A percentile compares a stretch with the other conserved stretches of the same genome.
phyloP scores from a whole-genome alignment of 2,797 vertebrate species.

The Gadopsis marmoratus region DNA sequence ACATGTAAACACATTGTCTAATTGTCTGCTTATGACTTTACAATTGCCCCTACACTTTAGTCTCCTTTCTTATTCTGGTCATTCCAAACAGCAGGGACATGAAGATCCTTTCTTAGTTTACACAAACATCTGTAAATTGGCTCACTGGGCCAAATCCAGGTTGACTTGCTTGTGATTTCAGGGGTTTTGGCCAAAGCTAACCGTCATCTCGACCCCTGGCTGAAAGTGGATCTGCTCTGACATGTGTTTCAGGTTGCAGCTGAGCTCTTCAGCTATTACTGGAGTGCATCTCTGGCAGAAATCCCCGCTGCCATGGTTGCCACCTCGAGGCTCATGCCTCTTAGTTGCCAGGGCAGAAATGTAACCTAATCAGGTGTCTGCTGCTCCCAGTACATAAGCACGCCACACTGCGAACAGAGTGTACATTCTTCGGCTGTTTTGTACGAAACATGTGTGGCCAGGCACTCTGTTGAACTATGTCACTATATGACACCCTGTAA shows the following conservation, averaged over 20 bases:
- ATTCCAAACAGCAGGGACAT: neutral
- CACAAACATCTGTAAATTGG: constrained; percentile 12
- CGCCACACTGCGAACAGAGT: constrained; percentile 38
- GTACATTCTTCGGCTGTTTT: constrained; percentile 30
- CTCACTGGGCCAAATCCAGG: constrained; percentile 35
- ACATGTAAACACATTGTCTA: constrained; percentile 18
- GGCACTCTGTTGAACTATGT: constrained; percentile 3
- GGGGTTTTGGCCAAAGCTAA: constrained; percentile 46
- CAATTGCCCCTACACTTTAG: neutral
- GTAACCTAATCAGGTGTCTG: constrained; percentile 80
- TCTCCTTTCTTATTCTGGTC: neutral
- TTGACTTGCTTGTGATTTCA: constrained; percentile 43
- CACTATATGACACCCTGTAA: constrained; percentile 18
- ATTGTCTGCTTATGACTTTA: neutral
- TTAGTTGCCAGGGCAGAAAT: constrained; percentile 80
- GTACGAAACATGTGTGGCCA: constrained; percentile 28
- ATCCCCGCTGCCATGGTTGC: constrained; percentile 76
- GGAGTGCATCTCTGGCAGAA: constrained; percentile 74
- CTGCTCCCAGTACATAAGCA: constrained; percentile 52
- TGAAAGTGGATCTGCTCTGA: constrained; percentile 74
- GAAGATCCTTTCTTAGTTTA: neutral
- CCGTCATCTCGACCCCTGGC: constrained; percentile 41
- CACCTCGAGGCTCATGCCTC: constrained; percentile 74
- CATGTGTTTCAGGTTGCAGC: constrained; percentile 76
- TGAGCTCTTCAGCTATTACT: constrained; percentile 78